Base-by-base conservation (phyloP, 2,888 invertebrate species). In the Hypercompe scribonia region DNA sequence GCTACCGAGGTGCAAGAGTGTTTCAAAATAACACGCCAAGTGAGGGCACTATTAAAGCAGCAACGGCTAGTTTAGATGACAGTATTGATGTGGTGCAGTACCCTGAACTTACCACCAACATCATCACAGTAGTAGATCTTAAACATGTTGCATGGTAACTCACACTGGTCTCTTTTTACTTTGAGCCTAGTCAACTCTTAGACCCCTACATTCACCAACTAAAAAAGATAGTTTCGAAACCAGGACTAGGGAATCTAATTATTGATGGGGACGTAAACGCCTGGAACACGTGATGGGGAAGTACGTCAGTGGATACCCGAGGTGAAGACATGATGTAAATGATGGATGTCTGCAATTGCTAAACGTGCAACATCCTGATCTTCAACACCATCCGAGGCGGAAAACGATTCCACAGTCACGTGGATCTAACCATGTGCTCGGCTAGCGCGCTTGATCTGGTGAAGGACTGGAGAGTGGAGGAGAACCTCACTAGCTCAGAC, bases 201-300 rank as follows among this genome's bases (percentile, higher is more conserved):
- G 68, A 34, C 1, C 68, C 68, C 8, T 68, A 68, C 24, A 8
- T 33, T 8, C 31, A 28, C 18, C 68, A 68, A 2, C 21, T 68
- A 0, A 11, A 21, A 3, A 24, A 2, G 0, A 50, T 68, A 33
- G 36, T 24, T 33, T 33, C 15, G 24, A 68, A 28, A 10, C 68
- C 50, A 21, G 68, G 24, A 54, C 33, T 33, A 34, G 39, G 24
- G 15, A 68, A 33, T 5, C 21, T 68, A 2, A 54, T 68, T 4
- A 50, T 33, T 21, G 46, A 34, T 0, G 68, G 68, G 50, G 33
- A 33, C 11, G 42, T 15, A 15, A 42, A 42, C 42, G 42, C 42
- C 42, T 42, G 42, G 42, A 42, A 42, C 42, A 54, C 54, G 54
- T 68, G 68, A 54, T 68, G 68, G 68, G 54, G 65, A 1, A 36